Percentiles rank a stretch among this genome's conserved stretches.
Conservation (phyloP, 2,888 invertebrate genomes). For the Candidula unifasciata region DNA sequence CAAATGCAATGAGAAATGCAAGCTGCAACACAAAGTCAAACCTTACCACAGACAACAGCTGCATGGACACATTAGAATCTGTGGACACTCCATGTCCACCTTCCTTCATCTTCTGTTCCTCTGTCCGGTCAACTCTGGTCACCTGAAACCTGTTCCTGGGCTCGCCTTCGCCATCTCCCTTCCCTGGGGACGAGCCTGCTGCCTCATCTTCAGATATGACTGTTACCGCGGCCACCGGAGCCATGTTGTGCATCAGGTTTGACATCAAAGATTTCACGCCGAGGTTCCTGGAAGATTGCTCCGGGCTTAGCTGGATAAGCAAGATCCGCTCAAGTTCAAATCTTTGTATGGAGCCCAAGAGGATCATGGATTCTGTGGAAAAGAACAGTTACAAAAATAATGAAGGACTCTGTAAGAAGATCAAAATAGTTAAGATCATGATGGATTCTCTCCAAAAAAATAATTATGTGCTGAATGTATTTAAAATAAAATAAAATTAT, state of each 20-base stretch:
- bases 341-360: slow-evolving; percentile 95
- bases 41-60: slow-evolving; percentile 54
- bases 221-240: slow-evolving; percentile 13
- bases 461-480: too few species aligned
- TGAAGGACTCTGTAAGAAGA: too few species aligned
- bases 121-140: slow-evolving; percentile 63
- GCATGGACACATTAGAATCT: slow-evolving; percentile 34
- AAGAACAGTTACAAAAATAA: neutral
- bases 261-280: neutral
- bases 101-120: slow-evolving; percentile 28
- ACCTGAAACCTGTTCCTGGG: slow-evolving; percentile 82
- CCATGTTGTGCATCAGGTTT: neutral
- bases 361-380: slow-evolving; percentile 85
- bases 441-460: too few species aligned
- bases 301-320: slow-evolving; percentile 67
- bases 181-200: neutral
- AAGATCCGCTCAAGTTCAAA: slow-evolving; percentile 91
- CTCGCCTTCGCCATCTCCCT: neutral
- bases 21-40: too few species aligned
- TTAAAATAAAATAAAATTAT: too few species aligned
- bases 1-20: neutral
- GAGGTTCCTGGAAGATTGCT: slow-evolving; percentile 56
- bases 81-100: neutral
- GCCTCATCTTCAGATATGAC: slow-evolving; percentile 41
- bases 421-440: too few species aligned